Conservation (phyloP, 2,888 invertebrate species). For the Caenorhabditis zanzibari region DNA sequence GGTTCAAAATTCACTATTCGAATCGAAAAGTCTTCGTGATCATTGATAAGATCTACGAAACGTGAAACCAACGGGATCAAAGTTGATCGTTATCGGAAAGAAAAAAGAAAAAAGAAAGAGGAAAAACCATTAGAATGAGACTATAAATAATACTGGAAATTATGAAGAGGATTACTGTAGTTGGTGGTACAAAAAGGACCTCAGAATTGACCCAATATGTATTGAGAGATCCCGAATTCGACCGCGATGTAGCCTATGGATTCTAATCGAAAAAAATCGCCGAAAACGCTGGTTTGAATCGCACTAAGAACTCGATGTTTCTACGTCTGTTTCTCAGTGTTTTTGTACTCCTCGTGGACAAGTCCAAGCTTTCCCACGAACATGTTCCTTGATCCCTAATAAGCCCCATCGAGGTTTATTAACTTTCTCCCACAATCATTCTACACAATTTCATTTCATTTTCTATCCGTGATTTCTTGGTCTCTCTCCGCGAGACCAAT, state of each 20-base stretch:
- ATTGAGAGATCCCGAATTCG: too few relatives aligned
- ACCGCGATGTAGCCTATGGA: too few relatives aligned
- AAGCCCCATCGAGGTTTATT: not conserved
- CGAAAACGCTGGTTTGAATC: too few relatives aligned
- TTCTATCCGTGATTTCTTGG: not conserved
- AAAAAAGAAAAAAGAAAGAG: not conserved
- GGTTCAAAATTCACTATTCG: too few relatives aligned
- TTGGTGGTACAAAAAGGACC: too few relatives aligned
- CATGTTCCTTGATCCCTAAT: not conserved
- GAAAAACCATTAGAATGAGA: conserved; percentile 1
- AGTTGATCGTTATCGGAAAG: not conserved
- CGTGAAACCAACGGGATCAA: not conserved
- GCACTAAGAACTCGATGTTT: too few relatives aligned
- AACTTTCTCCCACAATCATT: not conserved
- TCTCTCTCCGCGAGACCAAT: not conserved
- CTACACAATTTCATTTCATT: not conserved
- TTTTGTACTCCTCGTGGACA: too few relatives aligned
- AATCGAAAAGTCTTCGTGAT: conserved; percentile 16
- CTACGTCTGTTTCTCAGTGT: not conserved
- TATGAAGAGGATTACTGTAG: too few relatives aligned
- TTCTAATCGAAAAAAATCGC: too few relatives aligned
- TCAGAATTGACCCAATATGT: too few relatives aligned
- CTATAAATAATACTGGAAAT: not conserved
- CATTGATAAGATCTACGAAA: conserved; percentile 16
- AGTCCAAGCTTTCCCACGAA: not conserved